A percentile compares a stretch with the other conserved stretches of the same genome.
Conservation (phyloP, 2,888 invertebrate species). For the Schizaphis graminum region DNA sequence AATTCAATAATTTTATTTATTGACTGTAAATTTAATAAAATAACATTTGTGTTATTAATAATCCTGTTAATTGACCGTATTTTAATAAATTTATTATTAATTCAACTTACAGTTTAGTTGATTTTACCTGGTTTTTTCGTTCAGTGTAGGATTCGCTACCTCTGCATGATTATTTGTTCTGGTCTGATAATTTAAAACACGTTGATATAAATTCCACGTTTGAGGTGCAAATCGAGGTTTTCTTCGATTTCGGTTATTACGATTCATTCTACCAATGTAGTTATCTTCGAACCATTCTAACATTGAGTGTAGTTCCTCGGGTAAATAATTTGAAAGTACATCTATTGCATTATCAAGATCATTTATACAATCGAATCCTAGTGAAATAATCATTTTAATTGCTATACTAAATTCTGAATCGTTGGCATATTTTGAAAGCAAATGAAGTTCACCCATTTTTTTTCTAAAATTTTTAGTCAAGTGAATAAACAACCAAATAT, state of each 20-base stretch:
- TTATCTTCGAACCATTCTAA: constrained; percentile 11
- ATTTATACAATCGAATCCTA: not conserved
- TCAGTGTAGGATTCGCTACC: too few species aligned
- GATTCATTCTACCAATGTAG: not conserved
- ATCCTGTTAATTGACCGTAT: too few species aligned
- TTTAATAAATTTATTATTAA: too few species aligned
- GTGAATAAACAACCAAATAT: not conserved
- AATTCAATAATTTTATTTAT: too few species aligned
- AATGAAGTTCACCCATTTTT: not conserved
- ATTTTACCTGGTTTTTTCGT: too few species aligned
- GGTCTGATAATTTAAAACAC: not conserved
- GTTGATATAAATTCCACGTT: not conserved
- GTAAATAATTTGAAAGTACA: constrained; percentile 2
- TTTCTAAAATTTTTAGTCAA: not conserved
- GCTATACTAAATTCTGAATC: not conserved
- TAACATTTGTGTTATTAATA: too few species aligned
- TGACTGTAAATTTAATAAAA: too few species aligned
- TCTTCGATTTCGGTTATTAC: not conserved
- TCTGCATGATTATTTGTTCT: not conserved
- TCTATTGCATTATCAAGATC: not conserved
- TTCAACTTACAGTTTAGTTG: too few species aligned
- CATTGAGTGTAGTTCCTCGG: not conserved
- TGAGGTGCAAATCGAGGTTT: not conserved
- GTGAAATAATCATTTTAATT: not conserved
- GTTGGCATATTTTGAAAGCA: not conserved